Conservation (phyloP, 2,888 invertebrate species). For the Penaeus monodon region DNA sequence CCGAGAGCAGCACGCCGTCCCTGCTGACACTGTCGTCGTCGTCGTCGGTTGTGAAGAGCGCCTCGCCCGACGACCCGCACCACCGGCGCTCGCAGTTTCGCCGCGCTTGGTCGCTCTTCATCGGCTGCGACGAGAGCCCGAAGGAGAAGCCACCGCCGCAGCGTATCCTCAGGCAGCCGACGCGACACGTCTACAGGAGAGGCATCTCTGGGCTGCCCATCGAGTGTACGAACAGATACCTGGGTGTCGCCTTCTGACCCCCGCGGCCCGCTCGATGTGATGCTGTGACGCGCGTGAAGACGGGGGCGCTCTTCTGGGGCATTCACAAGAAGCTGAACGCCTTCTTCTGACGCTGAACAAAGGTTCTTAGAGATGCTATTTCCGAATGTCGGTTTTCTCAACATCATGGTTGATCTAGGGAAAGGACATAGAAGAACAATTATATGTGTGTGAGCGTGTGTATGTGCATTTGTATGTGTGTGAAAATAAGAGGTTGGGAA, state of each 20-base stretch:
- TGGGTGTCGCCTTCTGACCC: slow-evolving; percentile 58
- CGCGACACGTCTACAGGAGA: slow-evolving; percentile 41
- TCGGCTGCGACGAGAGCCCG: slow-evolving; percentile 43
- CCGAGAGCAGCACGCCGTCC: neutral
- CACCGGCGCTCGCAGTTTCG: slow-evolving; percentile 55
- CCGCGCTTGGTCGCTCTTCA: slow-evolving; percentile 52
- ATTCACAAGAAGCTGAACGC: no score
- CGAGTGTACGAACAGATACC: slow-evolving; percentile 50
- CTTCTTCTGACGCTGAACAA: no score
- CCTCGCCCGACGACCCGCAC: neutral
- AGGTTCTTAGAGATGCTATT: no score
- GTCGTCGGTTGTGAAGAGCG: neutral
- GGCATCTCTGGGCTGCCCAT: slow-evolving; percentile 59
- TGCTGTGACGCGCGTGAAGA: no score
- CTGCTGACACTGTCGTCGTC: neutral
- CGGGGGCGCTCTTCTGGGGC: no score
- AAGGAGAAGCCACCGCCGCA: slow-evolving; percentile 38
- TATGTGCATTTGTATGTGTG: no score
- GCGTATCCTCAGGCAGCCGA: slow-evolving; percentile 58
- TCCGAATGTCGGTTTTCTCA: no score
- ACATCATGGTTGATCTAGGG: no score
- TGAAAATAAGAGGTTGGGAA: no score
- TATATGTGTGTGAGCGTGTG: no score
- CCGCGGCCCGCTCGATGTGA: neutral
- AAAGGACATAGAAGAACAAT: no score